Percentiles rank a stretch among this genome's conserved stretches.
phyloP scores from a whole-genome alignment of 2,113 vertebrate genomes.

The Geococcyx californianus region DNA sequence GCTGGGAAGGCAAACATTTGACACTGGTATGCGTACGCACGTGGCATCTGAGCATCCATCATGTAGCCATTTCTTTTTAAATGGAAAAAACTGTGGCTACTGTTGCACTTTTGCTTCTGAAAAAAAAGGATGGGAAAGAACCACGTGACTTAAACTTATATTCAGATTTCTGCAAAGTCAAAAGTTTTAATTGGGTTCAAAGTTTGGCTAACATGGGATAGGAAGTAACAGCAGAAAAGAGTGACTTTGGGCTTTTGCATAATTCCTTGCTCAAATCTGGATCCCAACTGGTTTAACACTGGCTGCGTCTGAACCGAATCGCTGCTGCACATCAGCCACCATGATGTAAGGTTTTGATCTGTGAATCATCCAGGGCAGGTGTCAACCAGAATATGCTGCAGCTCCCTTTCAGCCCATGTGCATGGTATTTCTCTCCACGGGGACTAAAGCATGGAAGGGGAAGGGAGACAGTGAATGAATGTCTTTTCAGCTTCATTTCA shows the following conservation, averaged over 20 bases:
- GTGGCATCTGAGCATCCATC: neutral
- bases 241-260: neutral
- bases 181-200: neutral
- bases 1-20: neutral
- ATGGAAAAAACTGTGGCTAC: neutral
- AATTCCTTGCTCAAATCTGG: neutral
- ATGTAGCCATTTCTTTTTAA: neutral
- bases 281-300: neutral
- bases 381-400: neutral
- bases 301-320: neutral
- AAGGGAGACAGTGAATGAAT: neutral
- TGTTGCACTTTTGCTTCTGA: neutral
- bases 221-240: neutral
- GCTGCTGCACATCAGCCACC: neutral
- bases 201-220: neutral
- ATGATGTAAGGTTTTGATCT: neutral
- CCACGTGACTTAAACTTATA: neutral
- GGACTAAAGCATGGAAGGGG: neutral
- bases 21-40: rapidly evolving
- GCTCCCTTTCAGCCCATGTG: neutral
- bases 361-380: neutral
- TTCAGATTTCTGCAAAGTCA: neutral
- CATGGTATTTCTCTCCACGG: neutral
- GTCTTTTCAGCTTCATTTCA: neutral
- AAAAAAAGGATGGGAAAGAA: neutral